Conservation (phyloP, 2,113 vertebrate genomes). For the Lathamus discolor region DNA sequence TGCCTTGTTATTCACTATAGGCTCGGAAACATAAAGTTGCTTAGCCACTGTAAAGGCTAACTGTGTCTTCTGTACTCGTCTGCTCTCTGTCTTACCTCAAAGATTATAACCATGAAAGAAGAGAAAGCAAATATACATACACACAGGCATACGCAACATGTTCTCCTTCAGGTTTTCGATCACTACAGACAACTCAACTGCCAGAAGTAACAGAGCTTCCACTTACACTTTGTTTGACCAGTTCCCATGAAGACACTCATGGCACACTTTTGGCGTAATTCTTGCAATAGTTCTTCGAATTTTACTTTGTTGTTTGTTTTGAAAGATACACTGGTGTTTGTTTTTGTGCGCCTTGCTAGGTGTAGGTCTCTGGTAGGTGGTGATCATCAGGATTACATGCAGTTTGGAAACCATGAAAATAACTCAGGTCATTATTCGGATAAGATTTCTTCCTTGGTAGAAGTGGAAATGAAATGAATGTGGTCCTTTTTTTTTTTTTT, state of each 20-base stretch:
- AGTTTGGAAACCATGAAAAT: slow-evolving; percentile 29
- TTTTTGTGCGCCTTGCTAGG: not conserved
- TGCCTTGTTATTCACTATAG: not conserved
- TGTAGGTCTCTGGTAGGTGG: not conserved
- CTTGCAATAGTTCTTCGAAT: not conserved
- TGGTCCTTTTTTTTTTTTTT: not conserved
- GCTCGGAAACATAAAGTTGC: not conserved
- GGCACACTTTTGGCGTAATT: not conserved
- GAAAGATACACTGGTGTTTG: not conserved
- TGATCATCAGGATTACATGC: not conserved
- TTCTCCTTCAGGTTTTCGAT: not conserved
- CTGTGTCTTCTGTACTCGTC: not conserved
- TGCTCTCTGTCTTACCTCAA: not conserved
- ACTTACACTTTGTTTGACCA: not conserved
- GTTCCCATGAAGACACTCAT: not conserved
- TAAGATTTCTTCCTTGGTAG: not conserved
- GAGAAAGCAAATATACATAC: not conserved
- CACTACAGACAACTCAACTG: not conserved
- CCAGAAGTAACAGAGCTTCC: slow-evolving; percentile 17
- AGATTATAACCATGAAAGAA: not conserved
- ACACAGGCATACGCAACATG: not conserved
- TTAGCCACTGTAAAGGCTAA: not conserved
- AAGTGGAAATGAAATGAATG: not conserved
- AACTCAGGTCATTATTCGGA: slow-evolving; percentile 36
- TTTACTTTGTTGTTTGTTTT: not conserved